A percentile compares a stretch with the other conserved stretches of the same genome.
These are phyloP conservation scores for Perithous albicinctus DNA, from an alignment of 2,888 invertebrate species.

Conservation along the genomic window DNA sequence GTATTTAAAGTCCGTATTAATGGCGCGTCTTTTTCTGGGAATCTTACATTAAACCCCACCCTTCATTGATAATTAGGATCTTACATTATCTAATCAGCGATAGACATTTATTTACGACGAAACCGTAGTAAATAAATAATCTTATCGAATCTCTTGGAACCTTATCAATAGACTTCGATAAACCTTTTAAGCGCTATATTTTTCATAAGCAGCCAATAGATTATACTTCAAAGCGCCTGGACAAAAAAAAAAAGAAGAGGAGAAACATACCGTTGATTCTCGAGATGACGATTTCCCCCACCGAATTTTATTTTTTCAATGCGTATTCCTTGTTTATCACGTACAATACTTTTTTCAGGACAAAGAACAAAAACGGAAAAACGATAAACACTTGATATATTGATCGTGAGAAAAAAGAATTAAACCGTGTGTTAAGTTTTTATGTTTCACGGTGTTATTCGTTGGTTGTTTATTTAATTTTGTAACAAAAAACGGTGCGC, in stretches of 20 bases:
- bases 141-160: conserved; percentile 8
- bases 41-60: not conserved
- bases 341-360: not conserved
- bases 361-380: conserved; percentile 16
- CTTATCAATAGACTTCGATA: not conserved
- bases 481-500: conserved; percentile 54
- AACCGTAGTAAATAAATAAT: not conserved
- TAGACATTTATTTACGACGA: conserved; percentile 18
- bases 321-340: conserved; percentile 26
- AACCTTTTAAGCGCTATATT: no score
- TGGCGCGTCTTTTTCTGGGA: conserved; percentile 3
- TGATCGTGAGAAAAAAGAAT: not conserved
- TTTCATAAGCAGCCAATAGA: no score
- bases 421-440: not conserved
- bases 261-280: conserved; percentile 31
- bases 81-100: conserved; percentile 11
- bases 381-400: not conserved
- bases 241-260: not conserved
- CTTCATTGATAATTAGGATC: not conserved
- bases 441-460: not conserved
- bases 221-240: not conserved
- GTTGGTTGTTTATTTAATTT: no score
- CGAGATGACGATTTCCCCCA: not conserved
- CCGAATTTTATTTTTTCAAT: not conserved
- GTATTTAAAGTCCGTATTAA: no score